Conservation (phyloP, 2,797 vertebrate genomes). For the Periophthalmus magnuspinnatus region DNA sequence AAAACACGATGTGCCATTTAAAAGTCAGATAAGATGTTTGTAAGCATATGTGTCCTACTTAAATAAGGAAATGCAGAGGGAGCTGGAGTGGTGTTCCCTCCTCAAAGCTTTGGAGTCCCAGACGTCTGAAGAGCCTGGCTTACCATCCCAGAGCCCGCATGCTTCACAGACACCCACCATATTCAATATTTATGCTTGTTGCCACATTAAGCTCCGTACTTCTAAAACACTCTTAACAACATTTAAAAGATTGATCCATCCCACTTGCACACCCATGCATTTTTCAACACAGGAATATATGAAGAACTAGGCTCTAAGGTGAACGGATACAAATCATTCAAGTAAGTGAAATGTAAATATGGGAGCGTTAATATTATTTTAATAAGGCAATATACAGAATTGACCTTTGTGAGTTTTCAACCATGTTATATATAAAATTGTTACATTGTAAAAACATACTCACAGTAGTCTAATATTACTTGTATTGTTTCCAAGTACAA, state of each 20-base stretch:
- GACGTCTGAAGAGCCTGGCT: not conserved
- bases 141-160: slow-evolving; percentile 11
- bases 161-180: slow-evolving; percentile 26
- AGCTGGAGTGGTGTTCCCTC: too few species aligned
- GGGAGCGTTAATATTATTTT: slow-evolving; percentile 11
- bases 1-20: too few species aligned
- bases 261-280: slow-evolving; percentile 43
- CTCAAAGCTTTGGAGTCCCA: not conserved
- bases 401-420: not conserved
- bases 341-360: slow-evolving; percentile 26
- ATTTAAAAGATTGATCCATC: slow-evolving; percentile 43
- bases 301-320: slow-evolving; percentile 35
- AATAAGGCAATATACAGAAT: not conserved
- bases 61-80: not conserved
- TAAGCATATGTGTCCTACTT: not conserved
- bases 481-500: too few species aligned
- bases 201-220: slow-evolving; percentile 36
- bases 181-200: slow-evolving; percentile 50
- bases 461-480: too few species aligned
- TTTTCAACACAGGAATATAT: slow-evolving; percentile 23
- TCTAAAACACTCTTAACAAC: slow-evolving; percentile 39
- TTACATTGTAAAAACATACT: not conserved
- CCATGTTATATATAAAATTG: not conserved
- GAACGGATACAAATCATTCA: slow-evolving; percentile 24
- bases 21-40: too few species aligned